A percentile compares a stretch with the other conserved stretches of the same genome.
Conservation (phyloP, 1,140 invertebrate species). For the Phocides pigmalion region DNA sequence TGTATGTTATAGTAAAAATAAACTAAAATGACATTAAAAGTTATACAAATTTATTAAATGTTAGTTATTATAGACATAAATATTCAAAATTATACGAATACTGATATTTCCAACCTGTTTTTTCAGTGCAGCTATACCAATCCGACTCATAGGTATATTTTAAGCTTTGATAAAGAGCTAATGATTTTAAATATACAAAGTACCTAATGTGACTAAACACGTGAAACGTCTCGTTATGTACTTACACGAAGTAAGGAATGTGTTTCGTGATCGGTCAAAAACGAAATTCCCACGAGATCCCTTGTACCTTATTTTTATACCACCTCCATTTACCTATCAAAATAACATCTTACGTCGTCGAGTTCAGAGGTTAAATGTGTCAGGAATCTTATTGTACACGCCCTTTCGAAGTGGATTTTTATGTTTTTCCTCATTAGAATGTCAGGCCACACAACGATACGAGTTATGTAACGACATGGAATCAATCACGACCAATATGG, state of each 20-base stretch:
- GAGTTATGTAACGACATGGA: constrained; percentile 66
- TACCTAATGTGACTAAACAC: constrained; percentile 3
- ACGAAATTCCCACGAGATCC: constrained; percentile 45
- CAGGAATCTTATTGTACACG: constrained; percentile 44
- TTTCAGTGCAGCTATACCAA: not conserved
- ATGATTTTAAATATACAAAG: constrained; percentile 12
- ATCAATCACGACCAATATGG: constrained; percentile 62
- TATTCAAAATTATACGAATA: not conserved
- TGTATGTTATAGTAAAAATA: too few species aligned
- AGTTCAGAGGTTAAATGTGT: constrained; percentile 54
- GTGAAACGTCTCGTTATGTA: constrained; percentile 6
- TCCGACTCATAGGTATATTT: not conserved
- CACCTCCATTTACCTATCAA: constrained; percentile 40
- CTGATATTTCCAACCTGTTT: not conserved
- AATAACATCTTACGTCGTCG: constrained; percentile 40
- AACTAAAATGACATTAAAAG: not conserved
- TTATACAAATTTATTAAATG: not conserved
- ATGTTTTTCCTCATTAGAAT: constrained; percentile 42
- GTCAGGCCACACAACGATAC: constrained; percentile 57
- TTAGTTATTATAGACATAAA: not conserved
- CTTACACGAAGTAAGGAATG: constrained; percentile 37
- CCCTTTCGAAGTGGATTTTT: constrained; percentile 30
- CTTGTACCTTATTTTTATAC: constrained; percentile 43
- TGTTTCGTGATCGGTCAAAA: constrained; percentile 40
- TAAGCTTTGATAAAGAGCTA: not conserved